Evolutionary conservation across 2,888 invertebrate genomes (phyloP).

Genomic region (Balanococcus diminutus): DNA sequence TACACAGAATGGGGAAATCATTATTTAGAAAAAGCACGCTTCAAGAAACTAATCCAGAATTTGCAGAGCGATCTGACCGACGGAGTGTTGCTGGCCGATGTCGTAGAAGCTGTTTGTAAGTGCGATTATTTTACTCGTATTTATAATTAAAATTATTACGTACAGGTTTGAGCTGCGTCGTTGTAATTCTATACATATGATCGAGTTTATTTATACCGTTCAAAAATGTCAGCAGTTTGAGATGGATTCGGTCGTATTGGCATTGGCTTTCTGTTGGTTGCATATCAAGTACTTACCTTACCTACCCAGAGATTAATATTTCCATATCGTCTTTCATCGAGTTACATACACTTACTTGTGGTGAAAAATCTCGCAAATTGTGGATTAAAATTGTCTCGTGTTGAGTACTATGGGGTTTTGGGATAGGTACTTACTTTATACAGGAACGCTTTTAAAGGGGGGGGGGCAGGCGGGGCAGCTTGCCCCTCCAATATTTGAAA

Average conservation of each 20-base stretch:
- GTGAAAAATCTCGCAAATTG: background rate
- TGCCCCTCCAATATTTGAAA: too few relatives aligned
- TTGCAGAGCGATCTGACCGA: slow-evolving; percentile 91
- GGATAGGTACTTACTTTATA: too few relatives aligned
- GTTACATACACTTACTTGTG: background rate
- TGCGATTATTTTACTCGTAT: background rate
- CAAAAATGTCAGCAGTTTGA: background rate
- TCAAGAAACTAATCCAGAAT: slow-evolving; percentile 82
- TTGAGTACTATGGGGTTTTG: too few relatives aligned
- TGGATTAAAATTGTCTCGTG: background rate
- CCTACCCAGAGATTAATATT: background rate
- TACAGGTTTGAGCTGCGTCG: background rate
- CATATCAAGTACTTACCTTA: too few relatives aligned
- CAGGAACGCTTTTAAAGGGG: too few relatives aligned
- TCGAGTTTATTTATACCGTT: background rate
- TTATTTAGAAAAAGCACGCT: slow-evolving; percentile 89
- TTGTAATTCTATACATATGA: background rate
- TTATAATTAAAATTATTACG: background rate
- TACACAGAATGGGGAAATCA: slow-evolving; percentile 99
- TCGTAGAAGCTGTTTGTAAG: slow-evolving; percentile 93
- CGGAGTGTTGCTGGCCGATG: slow-evolving; percentile 89
- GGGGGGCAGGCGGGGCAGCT: too few relatives aligned
- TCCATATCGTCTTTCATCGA: background rate
- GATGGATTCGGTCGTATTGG: background rate
- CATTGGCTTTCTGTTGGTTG: background rate